Base-by-base conservation (phyloP, 2,888 invertebrate species). In the Cepaea hortensis region DNA sequence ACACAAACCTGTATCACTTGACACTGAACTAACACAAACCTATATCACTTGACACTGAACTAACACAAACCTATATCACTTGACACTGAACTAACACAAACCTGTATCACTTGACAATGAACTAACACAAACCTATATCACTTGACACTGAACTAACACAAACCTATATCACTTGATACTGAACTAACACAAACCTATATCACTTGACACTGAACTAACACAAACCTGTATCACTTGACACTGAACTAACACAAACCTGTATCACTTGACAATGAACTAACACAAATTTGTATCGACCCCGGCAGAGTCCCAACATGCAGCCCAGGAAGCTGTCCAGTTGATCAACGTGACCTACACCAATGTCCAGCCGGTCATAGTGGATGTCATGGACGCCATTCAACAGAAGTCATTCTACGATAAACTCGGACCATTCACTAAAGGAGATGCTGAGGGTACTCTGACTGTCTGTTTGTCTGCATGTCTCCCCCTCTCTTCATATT, bases 311-410 rank as follows among this genome's bases (percentile, higher is more conserved):
- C 89, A 90, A 35, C 85, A 85, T n/a, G 87, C 87, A 3, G 95
- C 94, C 0, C 86, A 90, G 6, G 87, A 89, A 46, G 95, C 94
- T 15, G 93, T 93, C 0, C 89, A 89, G 6, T 86, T 89, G 80
- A 94, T 95, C 0, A 91, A 92, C 85, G 93, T 95, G 6, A 92
- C 90, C 0, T 95, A 95, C 90, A 92, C 89, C 5, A 91, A 94
- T 86, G 88, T 93, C 6, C 88, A 93, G 88, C 91, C 91, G 35
- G 94, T 94, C 0, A 90, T 95, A 18, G 85, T 94, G 0, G 91
- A 90, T 65, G 90, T 94, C 20, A 88, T 90, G 55, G 93, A 94
- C 6, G 94, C 93, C 46, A 91, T 94, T 3, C 80, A 89, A 61
- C 88, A 91, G 77, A 87, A 90, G 23, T 92, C 92, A 0, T 92